Evolutionary conservation across 53 echinoderm and acorn worm genomes (phyloP), one percentile per base, ranked within the genome.

Genomic region (Henricia sp.): DNA sequence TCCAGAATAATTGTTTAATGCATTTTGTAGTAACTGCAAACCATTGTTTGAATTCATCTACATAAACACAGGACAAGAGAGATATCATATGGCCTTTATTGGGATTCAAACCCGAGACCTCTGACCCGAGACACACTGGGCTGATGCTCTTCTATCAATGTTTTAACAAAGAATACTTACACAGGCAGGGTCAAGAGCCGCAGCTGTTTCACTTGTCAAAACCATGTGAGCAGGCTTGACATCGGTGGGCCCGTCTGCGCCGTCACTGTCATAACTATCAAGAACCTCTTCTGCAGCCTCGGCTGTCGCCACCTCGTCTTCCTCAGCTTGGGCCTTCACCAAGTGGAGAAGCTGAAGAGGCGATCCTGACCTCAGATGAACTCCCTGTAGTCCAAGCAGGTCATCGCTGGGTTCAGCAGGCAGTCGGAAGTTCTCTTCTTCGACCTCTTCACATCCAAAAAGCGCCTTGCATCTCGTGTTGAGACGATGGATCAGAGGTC

Each of bases 381-480:
- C 67, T 67, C 2, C 67, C 85, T 11, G 64, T 37, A 90, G 42
- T 0, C 85, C 85, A 57, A 85, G 67, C 37, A 85, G 39, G 28
- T 90, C 90, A 69, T 68, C 69, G 8, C 60, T 77, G 4, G 67
- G 33, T 33, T 60, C 32, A 14, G 72, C 56, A 11, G 89, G 68
- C 37, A 50, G 50, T 27, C 37, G 62, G 53, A 90, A 90, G 85
- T 90, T 90, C 17, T 44, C 37, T 44, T 85, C 90, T 46, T 85
- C 72, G 2, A 20, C 35, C 39, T 67, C 67, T 19, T 36, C 37
- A 19, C 85, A 78, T 34, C 80, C 90, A 50, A 90, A 90, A 10
- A 90, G 72, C 39, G 68, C 55, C 50, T 85, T 40, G 56, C 90
- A 85, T 8, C 90, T 67, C 38, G 71, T 54, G 41, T 89, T 89